phyloP scores from a whole-genome alignment of 2,888 invertebrate genomes.

The Hecatera dysodea region DNA sequence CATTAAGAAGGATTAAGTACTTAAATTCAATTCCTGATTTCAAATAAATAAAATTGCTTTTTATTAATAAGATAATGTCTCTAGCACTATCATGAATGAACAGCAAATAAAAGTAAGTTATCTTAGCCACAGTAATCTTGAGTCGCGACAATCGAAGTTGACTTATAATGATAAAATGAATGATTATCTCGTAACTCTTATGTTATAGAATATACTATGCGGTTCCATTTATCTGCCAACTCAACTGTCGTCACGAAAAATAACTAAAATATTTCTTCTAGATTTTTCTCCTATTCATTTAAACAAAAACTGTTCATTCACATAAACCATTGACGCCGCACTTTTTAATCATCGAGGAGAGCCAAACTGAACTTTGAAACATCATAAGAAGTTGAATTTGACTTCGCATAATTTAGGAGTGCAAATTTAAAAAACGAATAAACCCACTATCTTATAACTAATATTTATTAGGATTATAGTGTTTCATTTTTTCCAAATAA shows the following conservation, averaged over 20 bases:
- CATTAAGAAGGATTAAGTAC: neutral
- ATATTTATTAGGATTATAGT: no score
- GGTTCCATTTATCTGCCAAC: neutral
- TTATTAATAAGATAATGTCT: neutral
- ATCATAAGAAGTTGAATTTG: neutral
- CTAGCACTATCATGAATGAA: slow-evolving; percentile 16
- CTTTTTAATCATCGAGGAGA: neutral
- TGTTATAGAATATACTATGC: neutral
- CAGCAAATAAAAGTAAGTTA: slow-evolving; percentile 2
- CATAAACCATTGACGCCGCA: neutral
- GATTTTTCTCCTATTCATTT: no score
- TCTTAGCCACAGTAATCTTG: slow-evolving; percentile 21
- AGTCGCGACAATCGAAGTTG: slow-evolving; percentile 4
- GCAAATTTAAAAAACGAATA: no score
- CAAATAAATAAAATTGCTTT: neutral
- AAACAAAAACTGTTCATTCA: no score
- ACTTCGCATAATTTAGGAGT: neutral
- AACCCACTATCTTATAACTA: no score
- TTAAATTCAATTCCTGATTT: neutral
- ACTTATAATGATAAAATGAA: slow-evolving; percentile 16
- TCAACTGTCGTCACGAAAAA: no score
- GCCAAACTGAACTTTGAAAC: neutral
- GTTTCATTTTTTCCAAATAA: no score
- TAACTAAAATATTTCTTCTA: no score
- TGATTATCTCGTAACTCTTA: neutral